Evolutionary conservation across 2,113 vertebrate genomes (phyloP), one percentile per base, ranked within the genome.

Genomic region (Mugil cephalus): DNA sequence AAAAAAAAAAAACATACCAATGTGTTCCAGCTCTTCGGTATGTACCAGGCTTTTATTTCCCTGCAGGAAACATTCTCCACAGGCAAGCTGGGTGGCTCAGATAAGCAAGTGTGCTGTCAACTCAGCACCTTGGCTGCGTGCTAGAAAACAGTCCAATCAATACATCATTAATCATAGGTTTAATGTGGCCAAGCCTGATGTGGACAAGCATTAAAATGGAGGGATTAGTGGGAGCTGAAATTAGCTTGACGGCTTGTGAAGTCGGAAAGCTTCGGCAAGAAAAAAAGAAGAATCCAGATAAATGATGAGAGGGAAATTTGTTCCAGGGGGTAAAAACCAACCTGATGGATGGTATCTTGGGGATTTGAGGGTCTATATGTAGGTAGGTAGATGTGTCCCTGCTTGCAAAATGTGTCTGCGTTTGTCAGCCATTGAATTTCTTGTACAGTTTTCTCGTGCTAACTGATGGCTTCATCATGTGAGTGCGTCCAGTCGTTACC

Each of bases 91-190:
- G 82, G 87, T 80, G 84, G 74, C 74, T 86, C 77, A 82, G 92
- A 93, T 92, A 93, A 92, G 90, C 78, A 71, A 73, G 80, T 69
- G 74, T 58, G 84, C 79, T 88, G 90, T 91, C 87, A 87, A 91
- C 87, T 93, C 93, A 93, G 91, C 92, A 92, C 84, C 90, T 85
- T 72, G 72, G 74, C 77, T 86, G 60, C 0, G 63, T 60, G 85
- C 62, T 68, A 67, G 72, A 85, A 91, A 88, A 87, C 79, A 82
- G 74, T 54, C 85, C 82, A 87, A 92, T 94, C 92, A 84, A 93
- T 94, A 91, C 80, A 80, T 92, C 89, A 89, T 93, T 92, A 92
- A 92, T 93, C 92, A 93, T 73, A 10, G 79, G 67, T 91, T 91
- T 92, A 91, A 90, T 85, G 89, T 86, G 86, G 88, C 83, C 79